Evolutionary conservation across 2,113 vertebrate genomes (phyloP), one percentile per base, ranked within the genome.

Genomic region (Callospermophilus lateralis): DNA sequence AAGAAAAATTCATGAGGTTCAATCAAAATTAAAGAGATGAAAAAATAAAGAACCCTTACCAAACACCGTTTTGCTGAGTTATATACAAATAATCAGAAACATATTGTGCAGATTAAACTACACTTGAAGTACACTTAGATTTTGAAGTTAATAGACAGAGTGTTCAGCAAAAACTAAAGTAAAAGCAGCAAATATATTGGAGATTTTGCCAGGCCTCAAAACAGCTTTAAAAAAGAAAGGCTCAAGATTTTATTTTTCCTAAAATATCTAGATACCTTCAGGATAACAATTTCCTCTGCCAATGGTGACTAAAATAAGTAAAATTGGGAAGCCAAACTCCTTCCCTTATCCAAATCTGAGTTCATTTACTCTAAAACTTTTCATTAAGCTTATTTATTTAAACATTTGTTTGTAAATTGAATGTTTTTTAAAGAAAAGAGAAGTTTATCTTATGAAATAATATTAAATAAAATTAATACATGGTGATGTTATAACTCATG

Each of bases 81-180:
- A 92, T 70, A 92, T 42, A 78, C 74, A 97, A 95, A 93, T 97
- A 97, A 98, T 95, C 84, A 95, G 63, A 96, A 97, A 92, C 96
- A 97, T 13, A 67, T 79, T 94, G 84, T 34, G 22, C 78, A 70
- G 34, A 79, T 76, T 86, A 76, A 92, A 72, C 90, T 6, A 63
- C 58, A 70, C 92, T 87, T 77, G 79, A 92, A 93, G 78, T 90
- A 67, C n/a, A 68, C 45, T 96, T 79, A 37, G 11, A 45, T 89
- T 96, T 89, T 92, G 53, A 96, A 95, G 87, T 96, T 95, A 95
- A 88, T 70, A 72, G 93, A 85, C 86, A 78, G 58, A 95, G 58
- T 89, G n/a, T 13, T 96, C 92, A 51, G 92, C 72, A 97, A 85
- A 85, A 92, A 80, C 61, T 90, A 95, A 97, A 95, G 89, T 58